phyloP scores from a whole-genome alignment of 23 tunicate species.

The Ciona savignyi region DNA sequence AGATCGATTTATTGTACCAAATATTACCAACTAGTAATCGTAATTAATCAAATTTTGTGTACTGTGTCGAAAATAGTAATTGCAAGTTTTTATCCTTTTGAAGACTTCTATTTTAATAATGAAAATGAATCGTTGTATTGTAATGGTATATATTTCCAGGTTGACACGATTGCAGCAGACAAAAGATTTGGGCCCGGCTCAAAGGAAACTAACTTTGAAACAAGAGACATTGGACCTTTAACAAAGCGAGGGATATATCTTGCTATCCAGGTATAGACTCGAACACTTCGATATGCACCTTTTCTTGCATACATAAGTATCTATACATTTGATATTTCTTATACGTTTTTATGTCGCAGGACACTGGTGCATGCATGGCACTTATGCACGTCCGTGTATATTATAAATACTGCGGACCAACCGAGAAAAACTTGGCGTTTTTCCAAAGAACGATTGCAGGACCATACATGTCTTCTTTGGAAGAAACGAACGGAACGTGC shows the following conservation, averaged over 20 bases:
- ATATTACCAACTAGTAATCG: too few species aligned
- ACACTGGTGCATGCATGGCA: slow-evolving; percentile 97
- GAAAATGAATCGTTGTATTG: too few species aligned
- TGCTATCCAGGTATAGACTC: slow-evolving; percentile 88
- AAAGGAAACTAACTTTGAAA: slow-evolving; percentile 75
- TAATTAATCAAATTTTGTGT: too few species aligned
- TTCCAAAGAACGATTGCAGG: slow-evolving; percentile 75
- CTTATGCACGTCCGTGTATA: slow-evolving; percentile 81
- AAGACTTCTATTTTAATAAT: too few species aligned
- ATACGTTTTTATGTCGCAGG: too few species aligned
- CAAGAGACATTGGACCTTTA: slow-evolving; percentile 89
- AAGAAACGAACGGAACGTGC: slow-evolving; percentile 64
- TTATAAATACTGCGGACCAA: slow-evolving; percentile 74
- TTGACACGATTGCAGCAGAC: slow-evolving; percentile 98
- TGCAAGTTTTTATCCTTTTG: too few species aligned
- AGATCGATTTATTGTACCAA: not conserved
- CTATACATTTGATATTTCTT: not conserved
- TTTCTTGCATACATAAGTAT: not conserved
- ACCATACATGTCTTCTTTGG: slow-evolving; percentile 53
- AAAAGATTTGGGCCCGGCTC: slow-evolving; percentile 63
- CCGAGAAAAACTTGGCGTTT: slow-evolving; percentile 36
- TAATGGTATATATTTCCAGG: too few species aligned
- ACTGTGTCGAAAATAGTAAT: too few species aligned
- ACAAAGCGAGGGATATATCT: slow-evolving; percentile 85
- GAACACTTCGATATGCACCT: too few species aligned